A percentile compares a stretch with the other conserved stretches of the same genome.
Conservation (phyloP, 2,888 invertebrate genomes). For the Margaritifera margaritifera region DNA sequence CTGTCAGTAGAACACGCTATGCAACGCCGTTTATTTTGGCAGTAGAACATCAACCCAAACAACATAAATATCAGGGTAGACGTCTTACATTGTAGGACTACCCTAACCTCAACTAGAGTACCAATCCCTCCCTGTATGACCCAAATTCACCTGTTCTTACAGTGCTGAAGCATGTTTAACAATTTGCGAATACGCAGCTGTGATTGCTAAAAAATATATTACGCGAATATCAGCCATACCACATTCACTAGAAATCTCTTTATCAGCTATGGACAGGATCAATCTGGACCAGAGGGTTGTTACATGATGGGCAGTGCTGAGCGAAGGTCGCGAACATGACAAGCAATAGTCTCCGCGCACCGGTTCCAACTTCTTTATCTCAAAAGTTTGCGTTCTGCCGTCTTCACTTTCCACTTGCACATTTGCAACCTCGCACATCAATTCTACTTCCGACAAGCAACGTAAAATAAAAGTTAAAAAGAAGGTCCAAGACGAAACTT, state of each 20-base stretch:
- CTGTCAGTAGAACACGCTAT: no score
- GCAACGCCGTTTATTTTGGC: no score
- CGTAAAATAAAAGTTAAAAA: conserved; percentile 13
- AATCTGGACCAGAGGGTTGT: conserved; percentile 50
- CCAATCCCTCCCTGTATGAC: no score
- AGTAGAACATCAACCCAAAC: no score
- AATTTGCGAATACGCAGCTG: no score
- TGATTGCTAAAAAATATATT: no score
- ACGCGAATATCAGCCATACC: conserved; percentile 27
- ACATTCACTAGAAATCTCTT: conserved; percentile 54
- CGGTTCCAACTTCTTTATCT: conserved; percentile 55
- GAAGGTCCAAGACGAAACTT: conserved; percentile 21
- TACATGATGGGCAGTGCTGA: conserved; percentile 42
- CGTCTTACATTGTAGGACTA: no score
- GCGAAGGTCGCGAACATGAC: conserved; percentile 42
- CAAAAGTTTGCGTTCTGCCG: conserved; percentile 59
- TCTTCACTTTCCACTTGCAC: conserved; percentile 62
- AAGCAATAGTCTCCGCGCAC: conserved; percentile 49
- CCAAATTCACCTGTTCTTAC: no score
- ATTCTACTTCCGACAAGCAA: conserved; percentile 20
- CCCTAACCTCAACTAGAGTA: no score
- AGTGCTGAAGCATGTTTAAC: no score
- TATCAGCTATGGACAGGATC: conserved; percentile 48
- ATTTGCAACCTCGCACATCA: conserved; percentile 50
- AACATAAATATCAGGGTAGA: no score